Base-by-base conservation (phyloP, 2,113 vertebrate genomes). In the Corythaixoides concolor region DNA sequence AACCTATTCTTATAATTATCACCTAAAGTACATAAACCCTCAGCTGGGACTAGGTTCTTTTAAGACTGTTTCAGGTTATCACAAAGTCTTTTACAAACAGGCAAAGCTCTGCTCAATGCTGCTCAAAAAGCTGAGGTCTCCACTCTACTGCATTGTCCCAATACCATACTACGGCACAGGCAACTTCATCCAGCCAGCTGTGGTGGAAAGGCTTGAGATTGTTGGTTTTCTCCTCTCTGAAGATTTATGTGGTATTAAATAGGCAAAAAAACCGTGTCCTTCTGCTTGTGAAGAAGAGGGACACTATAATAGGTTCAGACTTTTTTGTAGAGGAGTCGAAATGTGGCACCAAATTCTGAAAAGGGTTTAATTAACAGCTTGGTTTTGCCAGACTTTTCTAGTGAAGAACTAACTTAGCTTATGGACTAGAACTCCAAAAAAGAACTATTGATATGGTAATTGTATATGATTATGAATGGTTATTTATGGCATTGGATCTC, bases 391-490 rank as follows among this genome's bases (percentile, higher is more conserved):
- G 95, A 95, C 89, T 97, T 96, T 93, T 93, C 72, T 73, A 95
- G 85, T 94, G 87, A 95, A 96, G 91, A 95, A 89, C 94, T 96
- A 95, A 97, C 96, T 97, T 97, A 96, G 96, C 96, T 97, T 97
- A 97, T 96, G 93, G 93, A 95, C 95, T 97, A 75, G 94, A 97
- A 97, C 95, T 96, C 97, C 39, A 97, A 97, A 97, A 97, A 97
- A 88, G 96, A 94, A 96, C 97, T 97, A 97, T 97, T 97, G 97
- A 97, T 97, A 97, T 97, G 97, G 96, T 97, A 97, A 97, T 97
- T 96, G 89, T 97, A 96, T 97, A 97, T 96, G 89, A 96, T 97
- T 97, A 97, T 97, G 97, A 97, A 97, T 97, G 97, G 96, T 95
- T 97, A 97, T 97, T 97, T 97, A 95, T 96, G 94, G 96, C 96